These are phyloP conservation scores for Hypothenemus hampei DNA, from an alignment of 1,140 invertebrate genomes.

Conservation along the genomic window DNA sequence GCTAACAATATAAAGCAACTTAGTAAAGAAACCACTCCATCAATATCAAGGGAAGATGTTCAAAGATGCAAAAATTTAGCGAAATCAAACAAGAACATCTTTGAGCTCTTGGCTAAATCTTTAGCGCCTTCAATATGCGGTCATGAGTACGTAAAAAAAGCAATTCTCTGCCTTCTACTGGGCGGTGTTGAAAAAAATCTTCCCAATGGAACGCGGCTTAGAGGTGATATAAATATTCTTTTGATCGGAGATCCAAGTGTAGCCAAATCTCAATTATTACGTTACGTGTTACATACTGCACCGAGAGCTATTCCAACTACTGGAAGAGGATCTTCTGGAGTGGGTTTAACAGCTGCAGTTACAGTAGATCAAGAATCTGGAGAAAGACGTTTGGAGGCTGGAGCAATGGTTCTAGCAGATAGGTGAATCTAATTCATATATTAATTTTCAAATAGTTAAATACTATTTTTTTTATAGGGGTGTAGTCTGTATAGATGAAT, in stretches of 20 bases:
- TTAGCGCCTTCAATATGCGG: conserved; percentile 98
- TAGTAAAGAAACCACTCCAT: conserved; percentile 83
- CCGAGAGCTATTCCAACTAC: conserved; percentile 95
- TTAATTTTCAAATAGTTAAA: background rate
- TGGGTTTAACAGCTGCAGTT: conserved; percentile 97
- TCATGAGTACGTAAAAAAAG: conserved; percentile 95
- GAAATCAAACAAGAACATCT: conserved; percentile 71
- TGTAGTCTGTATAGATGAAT: conserved; percentile 99
- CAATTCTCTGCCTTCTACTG: conserved; percentile 90
- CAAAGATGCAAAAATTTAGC: conserved; percentile 85
- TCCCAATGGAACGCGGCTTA: conserved; percentile 90
- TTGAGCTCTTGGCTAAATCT: conserved; percentile 86
- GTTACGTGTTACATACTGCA: conserved; percentile 92
- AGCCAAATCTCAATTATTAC: conserved; percentile 94
- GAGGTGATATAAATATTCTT: conserved; percentile 97
- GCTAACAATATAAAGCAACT: conserved; percentile 89
- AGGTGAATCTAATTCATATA: conserved; percentile 44
- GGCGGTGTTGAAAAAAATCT: conserved; percentile 95
- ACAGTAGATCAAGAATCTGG: conserved; percentile 92
- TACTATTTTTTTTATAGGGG: conserved; percentile 49
- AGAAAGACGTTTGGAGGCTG: conserved; percentile 86
- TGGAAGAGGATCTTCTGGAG: conserved; percentile 85
- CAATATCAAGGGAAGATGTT: conserved; percentile 84
- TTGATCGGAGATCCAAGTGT: conserved; percentile 99
- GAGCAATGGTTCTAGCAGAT: conserved; percentile 99